Evolutionary conservation across 2,797 vertebrate species (phyloP).

Genomic region (Syndactyla subalaris): DNA sequence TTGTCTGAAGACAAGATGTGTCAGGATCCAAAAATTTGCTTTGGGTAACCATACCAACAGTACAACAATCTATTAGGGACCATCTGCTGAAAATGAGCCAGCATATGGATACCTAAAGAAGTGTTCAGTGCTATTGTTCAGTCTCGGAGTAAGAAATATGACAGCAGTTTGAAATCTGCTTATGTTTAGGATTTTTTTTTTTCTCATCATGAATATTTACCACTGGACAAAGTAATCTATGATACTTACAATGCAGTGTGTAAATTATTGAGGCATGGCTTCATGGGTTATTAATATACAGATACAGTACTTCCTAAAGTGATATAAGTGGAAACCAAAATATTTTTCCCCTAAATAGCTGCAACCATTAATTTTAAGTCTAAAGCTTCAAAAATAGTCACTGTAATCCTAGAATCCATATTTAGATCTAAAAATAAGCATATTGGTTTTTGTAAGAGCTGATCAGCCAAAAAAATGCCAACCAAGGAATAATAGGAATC

Average conservation of each 20-base stretch:
- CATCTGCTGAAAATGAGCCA: constrained; percentile 60
- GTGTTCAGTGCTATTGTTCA: neutral
- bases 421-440: neutral
- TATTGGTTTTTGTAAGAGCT: neutral
- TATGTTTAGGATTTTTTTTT: neutral
- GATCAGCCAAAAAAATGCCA: constrained; percentile 27
- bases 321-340: neutral
- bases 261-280: constrained; percentile 30
- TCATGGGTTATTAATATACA: constrained; percentile 17
- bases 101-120: constrained; percentile 53
- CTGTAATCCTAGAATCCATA: neutral
- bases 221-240: neutral
- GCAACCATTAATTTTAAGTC: neutral
- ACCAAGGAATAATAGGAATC: neutral
- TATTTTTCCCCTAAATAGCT: neutral
- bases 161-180: neutral
- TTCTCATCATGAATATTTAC: constrained; percentile 8
- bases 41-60: constrained; percentile 52
- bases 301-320: neutral
- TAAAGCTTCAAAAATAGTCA: neutral
- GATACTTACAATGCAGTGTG: neutral
- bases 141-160: constrained; percentile 1
- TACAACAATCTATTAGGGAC: constrained; percentile 26
- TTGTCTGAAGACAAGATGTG: neutral
- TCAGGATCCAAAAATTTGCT: neutral